Percentiles rank a stretch among this genome's conserved stretches.
These are phyloP conservation scores for Butorides virescens DNA, from an alignment of 2,113 vertebrate genomes.

Conservation along the genomic window DNA sequence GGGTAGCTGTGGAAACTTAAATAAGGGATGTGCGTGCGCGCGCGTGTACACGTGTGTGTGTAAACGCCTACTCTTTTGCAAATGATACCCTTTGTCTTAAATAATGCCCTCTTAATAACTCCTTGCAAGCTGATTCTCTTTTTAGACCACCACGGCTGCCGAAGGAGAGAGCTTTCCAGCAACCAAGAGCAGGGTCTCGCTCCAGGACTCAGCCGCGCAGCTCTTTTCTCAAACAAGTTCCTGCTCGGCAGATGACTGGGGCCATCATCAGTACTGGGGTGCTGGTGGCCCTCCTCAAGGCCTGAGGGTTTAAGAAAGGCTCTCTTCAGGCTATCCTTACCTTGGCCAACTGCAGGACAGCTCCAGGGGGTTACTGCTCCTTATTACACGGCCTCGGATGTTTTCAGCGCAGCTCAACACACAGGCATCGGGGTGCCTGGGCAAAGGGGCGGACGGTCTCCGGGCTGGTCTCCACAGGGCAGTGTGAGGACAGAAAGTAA, in stretches of 20 bases:
- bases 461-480: background rate
- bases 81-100: conserved; percentile 23
- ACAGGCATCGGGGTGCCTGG: background rate
- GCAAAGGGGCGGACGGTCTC: background rate
- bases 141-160: background rate
- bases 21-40: background rate
- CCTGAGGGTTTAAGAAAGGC: background rate
- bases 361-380: background rate
- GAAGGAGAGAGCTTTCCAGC: background rate
- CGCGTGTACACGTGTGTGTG: background rate
- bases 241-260: background rate
- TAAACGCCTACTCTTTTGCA: background rate
- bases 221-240: background rate
- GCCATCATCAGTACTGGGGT: too few relatives aligned
- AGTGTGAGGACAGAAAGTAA: background rate
- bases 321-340: background rate
- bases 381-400: background rate
- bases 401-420: background rate
- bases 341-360: background rate
- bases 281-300: background rate
- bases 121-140: background rate
- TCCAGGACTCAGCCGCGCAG: background rate
- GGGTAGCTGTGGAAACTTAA: conserved; percentile 28
- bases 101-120: background rate
- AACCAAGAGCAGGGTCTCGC: background rate